Evolutionary conservation across 2,888 invertebrate genomes (phyloP).

Genomic region (Standfussiana lucernea): DNA sequence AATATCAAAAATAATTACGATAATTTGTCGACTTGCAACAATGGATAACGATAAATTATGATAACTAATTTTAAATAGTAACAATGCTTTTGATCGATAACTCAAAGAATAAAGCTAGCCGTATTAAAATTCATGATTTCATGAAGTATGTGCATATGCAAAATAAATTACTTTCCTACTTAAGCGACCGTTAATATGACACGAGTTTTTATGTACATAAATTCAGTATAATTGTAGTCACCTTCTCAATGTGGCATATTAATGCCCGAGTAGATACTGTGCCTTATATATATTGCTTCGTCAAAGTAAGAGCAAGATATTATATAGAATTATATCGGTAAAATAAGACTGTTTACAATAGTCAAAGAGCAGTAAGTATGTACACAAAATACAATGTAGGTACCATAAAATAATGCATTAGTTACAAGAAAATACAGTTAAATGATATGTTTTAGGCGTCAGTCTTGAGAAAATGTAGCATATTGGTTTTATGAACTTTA

Average conservation of each 20-base stretch:
- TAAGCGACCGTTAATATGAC: not conserved
- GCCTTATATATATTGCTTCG: not conserved
- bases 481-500: conserved; percentile 27
- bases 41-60: not conserved
- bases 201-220: not conserved
- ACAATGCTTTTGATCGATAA: conserved; percentile 15
- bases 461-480: conserved; percentile 83
- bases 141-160: not conserved
- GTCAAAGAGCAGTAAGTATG: not conserved
- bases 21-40: conserved; percentile 22
- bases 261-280: not conserved
- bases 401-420: conserved; percentile 47
- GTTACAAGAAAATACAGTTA: conserved; percentile 75
- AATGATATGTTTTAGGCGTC: conserved; percentile 85
- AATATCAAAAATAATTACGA: conserved; percentile 16
- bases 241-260: not conserved
- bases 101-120: not conserved
- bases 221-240: not conserved
- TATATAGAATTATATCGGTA: not conserved
- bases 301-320: conserved; percentile 3
- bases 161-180: not conserved
- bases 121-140: conserved; percentile 10
- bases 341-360: conserved; percentile 9
- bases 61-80: conserved; percentile 6
- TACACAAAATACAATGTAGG: conserved; percentile 25